phyloP scores from a whole-genome alignment of 2,888 invertebrate species.

The Tigriopus californicus region DNA sequence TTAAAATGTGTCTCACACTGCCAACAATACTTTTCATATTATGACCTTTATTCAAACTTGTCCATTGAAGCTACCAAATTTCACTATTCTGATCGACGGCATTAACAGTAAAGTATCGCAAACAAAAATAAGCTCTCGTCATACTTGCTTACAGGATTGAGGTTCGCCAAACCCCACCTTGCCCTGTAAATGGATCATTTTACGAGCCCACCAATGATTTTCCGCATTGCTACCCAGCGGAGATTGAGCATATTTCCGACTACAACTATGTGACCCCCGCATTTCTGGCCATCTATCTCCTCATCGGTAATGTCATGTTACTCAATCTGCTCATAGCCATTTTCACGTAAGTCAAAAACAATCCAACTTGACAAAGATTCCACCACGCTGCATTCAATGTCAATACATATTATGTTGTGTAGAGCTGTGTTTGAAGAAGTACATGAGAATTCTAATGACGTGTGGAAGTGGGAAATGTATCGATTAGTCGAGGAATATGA shows the following conservation, averaged over 20 bases:
- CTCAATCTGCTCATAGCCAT: slow-evolving; percentile 31
- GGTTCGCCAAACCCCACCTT: slow-evolving; percentile 8
- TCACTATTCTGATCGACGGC: no score
- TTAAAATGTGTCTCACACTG: no score
- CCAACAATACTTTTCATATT: no score
- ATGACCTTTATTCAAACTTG: no score
- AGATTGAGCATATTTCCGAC: slow-evolving; percentile 17
- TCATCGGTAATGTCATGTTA: slow-evolving; percentile 29
- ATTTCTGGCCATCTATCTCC: slow-evolving; percentile 27
- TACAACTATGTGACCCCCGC: slow-evolving; percentile 25
- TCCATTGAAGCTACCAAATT: no score
- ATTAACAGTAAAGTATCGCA: no score
- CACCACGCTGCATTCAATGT: background rate
- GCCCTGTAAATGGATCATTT: background rate
- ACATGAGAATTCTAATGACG: slow-evolving; percentile 28
- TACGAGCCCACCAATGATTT: background rate
- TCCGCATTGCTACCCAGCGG: background rate
- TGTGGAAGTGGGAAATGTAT: slow-evolving; percentile 31
- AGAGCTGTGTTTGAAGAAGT: slow-evolving; percentile 27
- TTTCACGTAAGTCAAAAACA: slow-evolving; percentile 23
- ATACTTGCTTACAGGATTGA: no score
- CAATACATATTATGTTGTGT: no score
- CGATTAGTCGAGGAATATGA: slow-evolving; percentile 28
- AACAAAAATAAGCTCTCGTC: no score
- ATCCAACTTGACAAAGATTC: no score